Base-by-base conservation (phyloP, 2,113 vertebrate species). In the Sarotherodon lohbergeri region DNA sequence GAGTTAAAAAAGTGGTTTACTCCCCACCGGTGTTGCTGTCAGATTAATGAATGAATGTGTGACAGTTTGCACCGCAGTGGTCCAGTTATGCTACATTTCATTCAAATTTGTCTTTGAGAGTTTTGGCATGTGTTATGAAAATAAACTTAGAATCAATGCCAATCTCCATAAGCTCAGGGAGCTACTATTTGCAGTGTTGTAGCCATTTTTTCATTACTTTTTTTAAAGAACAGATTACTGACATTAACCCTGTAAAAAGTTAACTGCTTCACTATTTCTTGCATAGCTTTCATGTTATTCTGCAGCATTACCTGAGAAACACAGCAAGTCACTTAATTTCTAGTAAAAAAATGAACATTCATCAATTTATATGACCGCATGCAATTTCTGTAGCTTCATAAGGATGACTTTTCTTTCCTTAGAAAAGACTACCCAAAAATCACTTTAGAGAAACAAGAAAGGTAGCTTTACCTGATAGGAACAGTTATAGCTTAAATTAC, bases 31-130 rank as follows among this genome's bases (percentile, higher is more conserved):
- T 89, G 93, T 93, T 91, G 85, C 89, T 52, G 14, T 84, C 92
- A 95, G 94, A 95, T 95, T 96, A 96, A 96, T 92, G 92, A 96
- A 96, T 94, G 83, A 80, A 84, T 91, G 92, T 90, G n/a, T 81
- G 32, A 78, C 59, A 86, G 14, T 93, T 88, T 90, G 68, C 36
- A 46, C 73, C 29, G 54, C 78, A 80, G 80, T 82, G 16, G 54
- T 81, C 46, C 78, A 54, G 17, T 71, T 90, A 83, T 84, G 52
- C 63, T 34, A 22, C 27, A 43, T 82, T 89, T 85, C 17, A 50
- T 78, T 88, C 39, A 81, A 19, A 61, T 66, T 19, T 59, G 41
- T 81, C 34, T 88, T 66, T 85, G 14, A 52, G 34, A 32, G 41
- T 22, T 79, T 88, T 89, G 83, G 27, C 57, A 27, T 27, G 43